A percentile compares a stretch with the other conserved stretches of the same genome.
Evolutionary conservation across 2,113 vertebrate species (phyloP).

Genomic region (Muntiacus muntjak): DNA sequence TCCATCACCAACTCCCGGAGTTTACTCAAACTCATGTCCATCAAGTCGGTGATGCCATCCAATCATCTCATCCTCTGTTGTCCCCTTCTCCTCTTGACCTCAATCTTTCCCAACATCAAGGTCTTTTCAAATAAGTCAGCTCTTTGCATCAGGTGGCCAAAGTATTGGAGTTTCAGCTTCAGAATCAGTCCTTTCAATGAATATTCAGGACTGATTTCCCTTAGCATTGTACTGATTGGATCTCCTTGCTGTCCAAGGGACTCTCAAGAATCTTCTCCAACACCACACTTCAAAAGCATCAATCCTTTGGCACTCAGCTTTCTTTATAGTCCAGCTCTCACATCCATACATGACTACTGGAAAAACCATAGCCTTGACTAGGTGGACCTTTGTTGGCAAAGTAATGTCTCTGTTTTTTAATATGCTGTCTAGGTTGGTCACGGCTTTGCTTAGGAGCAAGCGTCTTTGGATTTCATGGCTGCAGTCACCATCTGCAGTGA

Average conservation of each 20-base stretch:
- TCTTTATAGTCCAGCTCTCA: neutral
- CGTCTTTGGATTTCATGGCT: neutral
- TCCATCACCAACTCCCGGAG: neutral
- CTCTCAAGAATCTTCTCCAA: neutral
- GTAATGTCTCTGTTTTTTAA: neutral
- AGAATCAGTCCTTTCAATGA: too few species aligned
- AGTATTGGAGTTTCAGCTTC: too few species aligned
- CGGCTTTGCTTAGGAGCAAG: neutral
- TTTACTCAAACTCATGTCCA: neutral
- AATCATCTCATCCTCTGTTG: neutral
- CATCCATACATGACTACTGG: neutral
- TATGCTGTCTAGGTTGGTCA: neutral
- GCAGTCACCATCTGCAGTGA: neutral
- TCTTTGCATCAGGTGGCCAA: too few species aligned
- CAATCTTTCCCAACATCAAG: neutral
- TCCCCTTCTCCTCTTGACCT: neutral
- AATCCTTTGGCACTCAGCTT: rapidly evolving
- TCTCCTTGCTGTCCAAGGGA: neutral
- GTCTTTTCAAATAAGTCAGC: neutral
- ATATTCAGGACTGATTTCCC: too few species aligned
- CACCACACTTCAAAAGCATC: neutral
- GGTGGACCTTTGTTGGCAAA: neutral
- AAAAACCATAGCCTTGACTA: neutral
- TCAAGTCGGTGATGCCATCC: neutral
- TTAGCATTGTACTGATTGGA: too few species aligned